Conservation (phyloP, 2,113 vertebrate species). For the Nesoenas mayeri region DNA sequence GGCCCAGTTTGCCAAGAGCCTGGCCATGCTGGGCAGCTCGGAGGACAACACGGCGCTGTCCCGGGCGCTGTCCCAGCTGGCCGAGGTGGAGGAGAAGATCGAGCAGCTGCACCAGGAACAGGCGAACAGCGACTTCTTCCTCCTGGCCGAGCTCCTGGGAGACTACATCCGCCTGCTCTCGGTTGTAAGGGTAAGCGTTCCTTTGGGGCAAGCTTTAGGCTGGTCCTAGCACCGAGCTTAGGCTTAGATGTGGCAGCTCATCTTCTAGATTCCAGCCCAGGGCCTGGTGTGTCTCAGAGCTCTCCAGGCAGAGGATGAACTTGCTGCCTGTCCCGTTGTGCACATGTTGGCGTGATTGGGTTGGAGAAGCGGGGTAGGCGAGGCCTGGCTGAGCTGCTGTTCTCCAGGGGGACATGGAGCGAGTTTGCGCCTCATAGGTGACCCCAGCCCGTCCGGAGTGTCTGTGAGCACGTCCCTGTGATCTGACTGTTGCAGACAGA, state of each 20-base stretch:
- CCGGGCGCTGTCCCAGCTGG: constrained; percentile 92
- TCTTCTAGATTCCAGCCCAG: not conserved
- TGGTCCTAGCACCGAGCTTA: accelerated
- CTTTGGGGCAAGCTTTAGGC: not conserved
- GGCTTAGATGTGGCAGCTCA: not conserved
- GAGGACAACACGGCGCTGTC: constrained; percentile 98
- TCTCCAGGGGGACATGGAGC: not conserved
- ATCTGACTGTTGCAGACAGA: not conserved
- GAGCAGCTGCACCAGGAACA: constrained; percentile 97
- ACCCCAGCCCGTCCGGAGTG: not conserved
- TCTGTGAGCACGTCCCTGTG: not conserved
- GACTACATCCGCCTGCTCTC: constrained; percentile 95
- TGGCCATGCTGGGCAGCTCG: constrained; percentile 95
- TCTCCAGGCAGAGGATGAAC: not conserved
- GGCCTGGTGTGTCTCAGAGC: not conserved
- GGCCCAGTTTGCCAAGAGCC: constrained; percentile 92
- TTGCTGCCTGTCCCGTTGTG: not conserved
- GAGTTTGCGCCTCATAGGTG: not conserved
- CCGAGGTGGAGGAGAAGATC: constrained; percentile 96
- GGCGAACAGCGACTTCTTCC: constrained; percentile 89
- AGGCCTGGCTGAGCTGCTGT: not conserved
- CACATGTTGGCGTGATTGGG: accelerated
- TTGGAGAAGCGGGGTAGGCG: not conserved
- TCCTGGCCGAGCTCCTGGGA: constrained; percentile 90
- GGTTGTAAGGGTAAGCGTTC: constrained; percentile 83